Conservation (phyloP, 2,888 invertebrate genomes). For the Andrena dorsata region DNA sequence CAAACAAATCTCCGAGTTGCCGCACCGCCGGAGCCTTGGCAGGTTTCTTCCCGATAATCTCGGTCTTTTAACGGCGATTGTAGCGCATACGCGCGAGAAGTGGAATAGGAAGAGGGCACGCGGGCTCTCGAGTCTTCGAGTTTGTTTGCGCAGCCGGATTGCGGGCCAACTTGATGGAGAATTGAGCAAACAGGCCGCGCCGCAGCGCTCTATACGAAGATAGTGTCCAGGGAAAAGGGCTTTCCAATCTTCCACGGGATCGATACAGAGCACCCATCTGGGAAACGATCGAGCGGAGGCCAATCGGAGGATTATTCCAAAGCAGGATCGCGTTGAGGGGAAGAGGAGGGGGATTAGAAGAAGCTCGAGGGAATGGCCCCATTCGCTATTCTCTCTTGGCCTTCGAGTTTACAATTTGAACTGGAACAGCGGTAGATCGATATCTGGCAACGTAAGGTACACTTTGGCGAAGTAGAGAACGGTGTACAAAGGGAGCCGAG, state of each 20-base stretch:
- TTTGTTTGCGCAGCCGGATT: background rate
- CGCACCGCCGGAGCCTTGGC: no score
- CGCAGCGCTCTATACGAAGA: background rate
- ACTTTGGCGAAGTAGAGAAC: background rate
- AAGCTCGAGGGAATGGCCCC: background rate
- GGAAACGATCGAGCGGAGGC: background rate
- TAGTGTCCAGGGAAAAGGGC: background rate
- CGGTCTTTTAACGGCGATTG: background rate
- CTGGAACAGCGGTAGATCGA: constrained; percentile 9
- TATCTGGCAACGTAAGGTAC: background rate
- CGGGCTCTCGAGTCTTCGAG: background rate
- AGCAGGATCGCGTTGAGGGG: background rate
- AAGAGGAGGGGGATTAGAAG: background rate
- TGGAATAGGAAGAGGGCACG: background rate
- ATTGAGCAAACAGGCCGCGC: background rate
- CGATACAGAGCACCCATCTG: background rate
- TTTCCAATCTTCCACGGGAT: background rate
- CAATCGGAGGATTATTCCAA: no score
- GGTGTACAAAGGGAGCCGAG: background rate
- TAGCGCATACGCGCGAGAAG: no score
- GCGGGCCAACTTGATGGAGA: background rate
- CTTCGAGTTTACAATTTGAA: background rate
- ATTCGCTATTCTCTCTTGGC: background rate
- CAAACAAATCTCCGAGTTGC: background rate
- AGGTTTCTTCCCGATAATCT: background rate